A percentile compares a stretch with the other conserved stretches of the same genome.
Evolutionary conservation across 2,797 vertebrate species (phyloP).

Genomic region (Danio choprae): DNA sequence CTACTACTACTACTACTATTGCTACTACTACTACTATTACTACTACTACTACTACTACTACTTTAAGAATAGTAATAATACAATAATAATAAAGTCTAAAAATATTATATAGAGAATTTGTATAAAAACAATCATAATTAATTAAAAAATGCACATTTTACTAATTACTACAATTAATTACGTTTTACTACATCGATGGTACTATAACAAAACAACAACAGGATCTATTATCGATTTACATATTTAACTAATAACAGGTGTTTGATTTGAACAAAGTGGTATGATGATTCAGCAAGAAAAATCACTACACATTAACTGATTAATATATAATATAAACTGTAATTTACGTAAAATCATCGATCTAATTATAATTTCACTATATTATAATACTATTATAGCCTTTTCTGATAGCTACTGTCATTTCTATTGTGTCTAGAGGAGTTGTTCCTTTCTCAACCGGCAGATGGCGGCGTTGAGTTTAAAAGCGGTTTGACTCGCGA

Average conservation of each 20-base stretch:
- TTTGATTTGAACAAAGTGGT: neutral
- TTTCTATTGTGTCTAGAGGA: neutral
- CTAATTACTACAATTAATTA: neutral
- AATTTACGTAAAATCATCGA: constrained; percentile 12
- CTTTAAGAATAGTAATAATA: neutral
- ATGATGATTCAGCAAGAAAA: neutral
- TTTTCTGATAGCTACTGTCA: neutral
- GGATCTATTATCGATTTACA: neutral
- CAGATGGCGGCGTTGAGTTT: constrained; percentile 21
- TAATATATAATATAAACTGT: neutral
- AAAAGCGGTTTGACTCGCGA: neutral
- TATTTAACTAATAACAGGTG: constrained; percentile 3
- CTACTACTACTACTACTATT: neutral
- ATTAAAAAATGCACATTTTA: too few relatives aligned
- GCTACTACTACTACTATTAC: neutral
- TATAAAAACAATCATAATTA: too few relatives aligned
- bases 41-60: neutral
- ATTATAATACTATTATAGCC: constrained; percentile 2
- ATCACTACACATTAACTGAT: neutral
- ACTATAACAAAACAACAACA: neutral
- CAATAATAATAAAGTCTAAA: neutral
- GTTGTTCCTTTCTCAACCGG: neutral
- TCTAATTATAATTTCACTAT: constrained; percentile 13
- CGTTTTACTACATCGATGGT: too few relatives aligned
- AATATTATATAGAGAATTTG: too few relatives aligned